Evolutionary conservation across 1,140 invertebrate species (phyloP).

Genomic region (Cotesia typhae): DNA sequence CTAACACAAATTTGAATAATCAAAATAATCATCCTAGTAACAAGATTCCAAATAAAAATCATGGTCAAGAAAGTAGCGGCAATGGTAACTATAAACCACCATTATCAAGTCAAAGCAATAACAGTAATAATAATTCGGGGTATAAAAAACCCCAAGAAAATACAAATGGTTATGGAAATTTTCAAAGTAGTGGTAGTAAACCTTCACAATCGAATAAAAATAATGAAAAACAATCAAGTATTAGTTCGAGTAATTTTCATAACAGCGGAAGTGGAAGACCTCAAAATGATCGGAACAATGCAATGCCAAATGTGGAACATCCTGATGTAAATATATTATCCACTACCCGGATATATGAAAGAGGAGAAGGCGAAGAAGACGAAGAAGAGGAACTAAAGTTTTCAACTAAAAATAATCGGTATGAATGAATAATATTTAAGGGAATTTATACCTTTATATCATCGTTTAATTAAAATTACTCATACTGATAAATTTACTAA

Average conservation of each 20-base stretch:
- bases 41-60: not conserved
- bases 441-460: not conserved
- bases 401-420: too few species aligned
- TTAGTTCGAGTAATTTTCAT: not conserved
- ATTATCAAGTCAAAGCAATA: not conserved
- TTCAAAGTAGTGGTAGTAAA: not conserved
- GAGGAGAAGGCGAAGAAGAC: too few species aligned
- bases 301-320: too few species aligned
- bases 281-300: too few species aligned
- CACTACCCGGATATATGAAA: too few species aligned
- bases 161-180: not conserved
- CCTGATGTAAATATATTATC: too few species aligned
- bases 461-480: too few species aligned
- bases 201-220: not conserved
- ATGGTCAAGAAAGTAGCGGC: not conserved
- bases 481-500: too few species aligned
- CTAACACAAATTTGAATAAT: too few species aligned
- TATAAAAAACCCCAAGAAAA: not conserved
- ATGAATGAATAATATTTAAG: not conserved
- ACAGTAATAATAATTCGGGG: not conserved
- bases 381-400: too few species aligned
- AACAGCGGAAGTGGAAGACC: not conserved
- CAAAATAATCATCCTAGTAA: not conserved
- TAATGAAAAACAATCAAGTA: constrained; percentile 4
- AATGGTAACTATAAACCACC: constrained; percentile 4